A percentile compares a stretch with the other conserved stretches of the same genome.
These are phyloP conservation scores for Brevipalpus yothersi DNA, from an alignment of 1,140 invertebrate genomes.

Conservation along the genomic window DNA sequence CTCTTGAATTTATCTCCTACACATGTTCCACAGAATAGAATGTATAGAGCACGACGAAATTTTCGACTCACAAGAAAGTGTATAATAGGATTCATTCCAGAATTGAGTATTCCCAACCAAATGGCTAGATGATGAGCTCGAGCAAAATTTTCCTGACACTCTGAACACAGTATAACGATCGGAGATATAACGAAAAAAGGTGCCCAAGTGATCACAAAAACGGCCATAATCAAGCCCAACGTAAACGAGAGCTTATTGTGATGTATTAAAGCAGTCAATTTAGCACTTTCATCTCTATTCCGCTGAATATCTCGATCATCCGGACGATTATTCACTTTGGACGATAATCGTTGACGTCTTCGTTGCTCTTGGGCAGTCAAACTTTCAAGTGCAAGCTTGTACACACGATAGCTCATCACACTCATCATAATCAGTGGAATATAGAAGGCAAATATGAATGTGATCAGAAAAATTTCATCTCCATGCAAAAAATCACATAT, in stretches of 20 bases:
- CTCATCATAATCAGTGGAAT: neutral
- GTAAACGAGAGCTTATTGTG: neutral
- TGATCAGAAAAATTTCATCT: neutral
- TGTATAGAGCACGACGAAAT: neutral
- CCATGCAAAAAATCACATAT: neutral
- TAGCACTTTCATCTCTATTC: neutral
- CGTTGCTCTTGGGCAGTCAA: neutral
- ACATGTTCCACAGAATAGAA: neutral
- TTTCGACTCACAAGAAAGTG: neutral
- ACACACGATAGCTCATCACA: neutral
- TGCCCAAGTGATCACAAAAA: slow-evolving; percentile 11
- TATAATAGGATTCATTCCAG: neutral
- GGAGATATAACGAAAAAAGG: slow-evolving; percentile 10
- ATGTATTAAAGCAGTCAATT: neutral
- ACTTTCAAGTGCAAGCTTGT: neutral
- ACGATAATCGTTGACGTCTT: neutral
- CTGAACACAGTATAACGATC: neutral
- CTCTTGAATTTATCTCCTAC: no score
- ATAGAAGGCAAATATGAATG: neutral
- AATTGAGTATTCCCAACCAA: neutral
- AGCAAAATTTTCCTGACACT: neutral
- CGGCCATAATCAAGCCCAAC: slow-evolving; percentile 6
- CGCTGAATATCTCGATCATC: neutral
- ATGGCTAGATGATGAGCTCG: neutral
- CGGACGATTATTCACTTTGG: neutral